Conservation (phyloP, 2,797 vertebrate species). For the Pangasius djambal region DNA sequence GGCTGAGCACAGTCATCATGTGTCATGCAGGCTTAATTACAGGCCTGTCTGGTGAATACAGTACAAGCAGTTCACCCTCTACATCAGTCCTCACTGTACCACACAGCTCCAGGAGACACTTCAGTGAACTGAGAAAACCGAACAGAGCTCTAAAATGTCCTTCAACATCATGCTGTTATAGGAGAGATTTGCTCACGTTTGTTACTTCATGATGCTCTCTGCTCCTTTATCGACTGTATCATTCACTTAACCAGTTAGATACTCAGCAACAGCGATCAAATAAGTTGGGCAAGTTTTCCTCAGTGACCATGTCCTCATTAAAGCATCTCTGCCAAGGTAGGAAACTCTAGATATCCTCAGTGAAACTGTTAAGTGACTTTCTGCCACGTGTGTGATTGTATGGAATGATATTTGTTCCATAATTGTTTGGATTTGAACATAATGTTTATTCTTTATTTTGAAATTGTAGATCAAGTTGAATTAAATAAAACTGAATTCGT, state of each 20-base stretch:
- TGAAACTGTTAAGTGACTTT: not conserved
- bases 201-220: constrained; percentile 13
- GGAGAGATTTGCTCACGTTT: not conserved
- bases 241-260: constrained; percentile 16
- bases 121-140: constrained; percentile 37
- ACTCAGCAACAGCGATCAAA: not conserved
- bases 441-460: not conserved
- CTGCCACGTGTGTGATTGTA: not conserved
- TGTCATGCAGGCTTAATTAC: constrained; percentile 58
- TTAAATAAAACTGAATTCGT: not conserved
- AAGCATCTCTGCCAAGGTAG: not conserved
- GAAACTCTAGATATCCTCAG: not conserved
- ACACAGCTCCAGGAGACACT: constrained; percentile 40
- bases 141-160: not conserved
- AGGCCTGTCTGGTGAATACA: constrained; percentile 47
- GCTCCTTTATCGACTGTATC: constrained; percentile 8
- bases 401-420: not conserved
- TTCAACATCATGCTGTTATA: not conserved
- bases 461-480: not conserved
- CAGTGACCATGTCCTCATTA: not conserved
- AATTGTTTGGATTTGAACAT: not conserved
- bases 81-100: constrained; percentile 43
- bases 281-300: not conserved
- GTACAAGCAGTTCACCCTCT: constrained; percentile 32
- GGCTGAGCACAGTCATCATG: constrained; percentile 66